These are phyloP conservation scores for Andrena bucephala DNA, from an alignment of 2,888 invertebrate species.

Conservation along the genomic window DNA sequence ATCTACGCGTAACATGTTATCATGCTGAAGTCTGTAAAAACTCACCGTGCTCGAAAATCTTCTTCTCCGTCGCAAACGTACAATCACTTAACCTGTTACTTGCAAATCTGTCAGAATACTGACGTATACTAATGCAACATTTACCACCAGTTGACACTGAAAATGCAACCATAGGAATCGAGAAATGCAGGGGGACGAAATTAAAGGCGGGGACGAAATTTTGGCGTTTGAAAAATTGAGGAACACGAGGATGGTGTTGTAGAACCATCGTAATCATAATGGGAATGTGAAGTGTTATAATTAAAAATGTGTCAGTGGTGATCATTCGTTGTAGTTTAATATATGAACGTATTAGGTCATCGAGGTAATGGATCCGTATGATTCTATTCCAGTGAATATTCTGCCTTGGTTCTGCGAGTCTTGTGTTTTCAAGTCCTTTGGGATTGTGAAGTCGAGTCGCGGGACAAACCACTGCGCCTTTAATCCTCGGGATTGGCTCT, in stretches of 20 bases:
- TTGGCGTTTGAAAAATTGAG: not conserved
- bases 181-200: no score
- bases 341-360: not conserved
- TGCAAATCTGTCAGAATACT: no score
- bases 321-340: not conserved
- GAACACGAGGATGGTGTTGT: not conserved
- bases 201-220: not conserved
- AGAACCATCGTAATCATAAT: not conserved
- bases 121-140: no score
- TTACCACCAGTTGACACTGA: no score
- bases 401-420: not conserved
- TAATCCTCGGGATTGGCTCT: conserved; percentile 41
- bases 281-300: no score
- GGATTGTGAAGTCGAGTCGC: not conserved
- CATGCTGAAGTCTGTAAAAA: no score
- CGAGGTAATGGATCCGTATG: not conserved
- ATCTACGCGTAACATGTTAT: no score
- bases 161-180: no score
- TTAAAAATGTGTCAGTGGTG: no score
- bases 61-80: no score
- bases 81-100: no score
- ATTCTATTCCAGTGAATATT: not conserved
- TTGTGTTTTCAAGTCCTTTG: not conserved
- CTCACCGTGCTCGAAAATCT: no score
- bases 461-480: conserved; percentile 27